Evolutionary conservation across 2,113 vertebrate genomes (phyloP).

Genomic region (Lipophrys pholis): DNA sequence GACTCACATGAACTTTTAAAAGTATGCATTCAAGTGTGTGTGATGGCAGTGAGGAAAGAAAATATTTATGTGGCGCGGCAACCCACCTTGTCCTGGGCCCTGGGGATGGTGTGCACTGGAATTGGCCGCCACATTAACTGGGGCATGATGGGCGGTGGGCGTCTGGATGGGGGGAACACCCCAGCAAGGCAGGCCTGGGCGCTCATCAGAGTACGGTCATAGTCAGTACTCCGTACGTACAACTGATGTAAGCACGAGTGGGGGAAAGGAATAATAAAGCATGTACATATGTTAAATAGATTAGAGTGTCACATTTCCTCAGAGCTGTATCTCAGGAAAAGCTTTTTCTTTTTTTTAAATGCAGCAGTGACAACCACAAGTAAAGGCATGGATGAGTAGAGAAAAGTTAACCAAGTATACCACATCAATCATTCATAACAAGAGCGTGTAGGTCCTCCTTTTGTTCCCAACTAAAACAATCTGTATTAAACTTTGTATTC

Average conservation of each 20-base stretch:
- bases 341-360: too few relatives aligned
- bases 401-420: too few relatives aligned
- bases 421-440: too few relatives aligned
- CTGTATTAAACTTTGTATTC: too few relatives aligned
- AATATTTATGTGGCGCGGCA: constrained; percentile 57
- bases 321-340: too few relatives aligned
- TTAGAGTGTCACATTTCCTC: too few relatives aligned
- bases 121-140: constrained; percentile 89
- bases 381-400: too few relatives aligned
- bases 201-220: constrained; percentile 94
- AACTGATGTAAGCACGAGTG: constrained; percentile 76
- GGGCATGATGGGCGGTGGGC: constrained; percentile 76
- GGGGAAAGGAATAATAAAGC: constrained; percentile 12
- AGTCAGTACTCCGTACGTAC: constrained; percentile 90
- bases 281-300: neutral
- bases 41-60: constrained; percentile 36
- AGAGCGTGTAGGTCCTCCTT: too few relatives aligned
- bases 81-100: constrained; percentile 84
- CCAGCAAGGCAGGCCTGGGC: constrained; percentile 89
- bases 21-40: constrained; percentile 24
- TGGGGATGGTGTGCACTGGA: constrained; percentile 88
- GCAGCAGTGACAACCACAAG: too few relatives aligned
- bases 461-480: too few relatives aligned
- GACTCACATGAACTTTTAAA: constrained; percentile 20
- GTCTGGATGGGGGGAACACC: constrained; percentile 86